These are phyloP conservation scores for Zosterops lateralis DNA, from an alignment of 2,113 vertebrate species.

Conservation along the genomic window DNA sequence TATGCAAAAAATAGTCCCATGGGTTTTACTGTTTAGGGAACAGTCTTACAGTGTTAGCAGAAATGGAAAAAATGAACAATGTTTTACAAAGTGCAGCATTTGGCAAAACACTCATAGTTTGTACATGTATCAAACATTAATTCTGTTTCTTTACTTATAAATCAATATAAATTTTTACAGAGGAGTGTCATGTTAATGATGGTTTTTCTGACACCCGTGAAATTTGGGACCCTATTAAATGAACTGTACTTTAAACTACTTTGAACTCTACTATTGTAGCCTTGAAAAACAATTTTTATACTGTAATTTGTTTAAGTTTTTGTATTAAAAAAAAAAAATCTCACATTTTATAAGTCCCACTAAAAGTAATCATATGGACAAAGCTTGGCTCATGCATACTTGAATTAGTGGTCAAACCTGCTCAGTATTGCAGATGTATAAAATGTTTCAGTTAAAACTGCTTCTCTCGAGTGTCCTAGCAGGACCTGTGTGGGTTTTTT, in stretches of 20 bases:
- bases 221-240: background rate
- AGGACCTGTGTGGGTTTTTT: background rate
- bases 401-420: background rate
- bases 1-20: background rate
- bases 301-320: background rate
- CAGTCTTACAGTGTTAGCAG: background rate
- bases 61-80: constrained; percentile 1
- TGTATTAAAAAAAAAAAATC: background rate
- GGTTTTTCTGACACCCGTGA: background rate
- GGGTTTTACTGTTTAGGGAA: background rate
- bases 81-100: background rate
- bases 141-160: background rate
- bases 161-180: background rate
- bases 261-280: background rate
- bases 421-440: background rate
- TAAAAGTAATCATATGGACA: background rate
- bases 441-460: background rate
- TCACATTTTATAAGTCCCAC: background rate
- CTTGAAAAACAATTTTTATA: background rate
- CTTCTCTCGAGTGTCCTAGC: background rate
- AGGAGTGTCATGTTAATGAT: background rate
- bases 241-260: background rate
- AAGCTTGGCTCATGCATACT: background rate
- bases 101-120: background rate
- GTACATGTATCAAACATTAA: background rate